phyloP scores from a whole-genome alignment of 2,797 vertebrate genomes.

The Anguilla obscura region DNA sequence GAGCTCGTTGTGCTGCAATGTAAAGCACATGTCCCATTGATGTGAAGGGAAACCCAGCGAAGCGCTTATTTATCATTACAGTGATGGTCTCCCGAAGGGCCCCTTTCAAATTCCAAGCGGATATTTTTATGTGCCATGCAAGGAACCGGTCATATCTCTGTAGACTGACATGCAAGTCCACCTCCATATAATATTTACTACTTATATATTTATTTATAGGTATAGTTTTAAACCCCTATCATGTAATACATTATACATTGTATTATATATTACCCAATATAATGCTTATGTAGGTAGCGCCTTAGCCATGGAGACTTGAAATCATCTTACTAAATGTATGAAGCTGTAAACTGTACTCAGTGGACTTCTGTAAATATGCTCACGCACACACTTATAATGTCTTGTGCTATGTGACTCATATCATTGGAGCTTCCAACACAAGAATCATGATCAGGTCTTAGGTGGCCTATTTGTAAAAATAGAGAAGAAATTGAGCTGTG shows the following conservation, averaged over 20 bases:
- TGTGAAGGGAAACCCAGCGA: conserved; percentile 5
- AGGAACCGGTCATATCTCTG: conserved; percentile 31
- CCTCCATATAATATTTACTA: background rate
- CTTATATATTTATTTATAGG: background rate
- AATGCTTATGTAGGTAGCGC: background rate
- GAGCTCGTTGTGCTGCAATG: conserved; percentile 18
- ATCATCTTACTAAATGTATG: background rate
- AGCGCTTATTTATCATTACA: conserved; percentile 28
- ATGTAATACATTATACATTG: background rate
- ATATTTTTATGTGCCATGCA: conserved; percentile 12
- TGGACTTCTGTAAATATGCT: background rate
- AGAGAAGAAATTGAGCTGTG: background rate
- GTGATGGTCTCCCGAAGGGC: conserved; percentile 7
- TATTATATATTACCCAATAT: background rate
- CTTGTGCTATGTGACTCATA: background rate
- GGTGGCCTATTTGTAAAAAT: background rate
- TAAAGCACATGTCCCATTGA: conserved; percentile 36
- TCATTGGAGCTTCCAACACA: background rate
- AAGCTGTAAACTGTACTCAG: background rate
- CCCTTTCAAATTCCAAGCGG: conserved; percentile 20
- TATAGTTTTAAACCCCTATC: background rate
- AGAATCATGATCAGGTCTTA: background rate
- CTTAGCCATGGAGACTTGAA: background rate
- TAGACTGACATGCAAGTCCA: conserved; percentile 21
- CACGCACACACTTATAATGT: background rate